Base-by-base conservation (phyloP, 35 echinoderm and acorn worm species). In the Heliocidaris erythrogramma region DNA sequence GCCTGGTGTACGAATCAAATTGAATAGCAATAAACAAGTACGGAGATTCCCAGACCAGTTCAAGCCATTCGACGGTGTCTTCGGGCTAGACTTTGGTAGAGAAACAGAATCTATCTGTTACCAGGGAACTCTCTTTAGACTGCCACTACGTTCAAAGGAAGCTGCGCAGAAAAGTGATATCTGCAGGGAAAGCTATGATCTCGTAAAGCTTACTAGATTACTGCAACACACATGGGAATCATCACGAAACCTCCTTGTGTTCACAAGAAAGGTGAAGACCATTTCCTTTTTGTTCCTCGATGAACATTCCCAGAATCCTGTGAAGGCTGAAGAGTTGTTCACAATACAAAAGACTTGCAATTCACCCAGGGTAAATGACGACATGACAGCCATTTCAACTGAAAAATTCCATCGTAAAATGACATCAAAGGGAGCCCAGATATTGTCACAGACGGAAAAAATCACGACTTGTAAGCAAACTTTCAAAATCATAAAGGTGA, bases 231-330 rank as follows among this genome's bases (percentile, higher is more conserved):
- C 96, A 0, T 90, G 94, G 85, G 88, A 96, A 35, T 84, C 95
- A n/a, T 93, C 96, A 14, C 18, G 13, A n/a, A 87, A 94, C 4
- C 78, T 99, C 30, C 59, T 99, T 13, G 29, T 99, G 0, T 99
- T 99, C 85, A 99, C 98, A 16, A 94, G 96, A 94, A 96, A 97
- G 47, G 94, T 99, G 5, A 48, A 96, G 48, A 59, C 91, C 27
- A 94, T 99, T 21, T 91, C 91, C 49, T 56, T 99, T n/a, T 94
- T 97, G 18, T 59, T 31, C n/a, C 85, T 95, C 29, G 90, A 9
- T 30, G 91, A 49, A 29, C 2, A 89, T 14, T 47, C 30, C 14
- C 30, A 4, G 16, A 30, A 89, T 89, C 31, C 87, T 89, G 4
- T 30, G 5, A 89, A 9, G 31, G 87, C 87, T 47, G 87, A 47